Percentiles rank a stretch among this genome's conserved stretches.
Conservation (phyloP, 2,888 invertebrate species). For the Drosophila colorata region DNA sequence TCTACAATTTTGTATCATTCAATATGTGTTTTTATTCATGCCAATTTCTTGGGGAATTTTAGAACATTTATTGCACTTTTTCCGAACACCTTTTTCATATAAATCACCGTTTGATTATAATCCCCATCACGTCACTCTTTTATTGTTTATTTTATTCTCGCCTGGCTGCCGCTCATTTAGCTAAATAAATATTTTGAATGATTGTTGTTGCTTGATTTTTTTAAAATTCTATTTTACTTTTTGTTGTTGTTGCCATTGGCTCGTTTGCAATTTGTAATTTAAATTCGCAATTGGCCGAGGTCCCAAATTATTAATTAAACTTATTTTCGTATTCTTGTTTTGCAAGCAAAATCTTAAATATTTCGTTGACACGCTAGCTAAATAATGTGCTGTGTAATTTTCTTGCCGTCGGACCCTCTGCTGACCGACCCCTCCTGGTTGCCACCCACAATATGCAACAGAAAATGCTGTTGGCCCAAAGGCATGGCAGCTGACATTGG, state of each 20-base stretch:
- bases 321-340: conserved; percentile 30
- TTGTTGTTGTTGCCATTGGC: conserved; percentile 4
- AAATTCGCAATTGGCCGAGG: conserved; percentile 47
- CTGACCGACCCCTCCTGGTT: background rate
- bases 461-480: conserved; percentile 6
- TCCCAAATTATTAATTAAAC: conserved; percentile 52
- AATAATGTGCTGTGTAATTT: conserved; percentile 38
- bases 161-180: conserved; percentile 15
- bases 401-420: background rate
- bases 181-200: conserved; percentile 21
- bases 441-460: background rate
- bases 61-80: conserved; percentile 2
- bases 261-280: conserved; percentile 31
- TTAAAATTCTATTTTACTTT: conserved; percentile 1
- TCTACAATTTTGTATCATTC: conserved; percentile 1
- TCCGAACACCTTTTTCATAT: conserved; percentile 10
- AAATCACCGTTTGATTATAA: conserved; percentile 39
- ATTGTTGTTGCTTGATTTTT: conserved; percentile 7
- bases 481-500: conserved; percentile 7
- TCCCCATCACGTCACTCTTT: conserved; percentile 6
- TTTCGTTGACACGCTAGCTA: conserved; percentile 10
- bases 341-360: conserved; percentile 23
- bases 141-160: conserved; percentile 49
- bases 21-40: background rate
- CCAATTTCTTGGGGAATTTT: conserved; percentile 1